These are phyloP conservation scores for Callocephalon fimbriatum DNA, from an alignment of 2,113 vertebrate species.

Conservation along the genomic window DNA sequence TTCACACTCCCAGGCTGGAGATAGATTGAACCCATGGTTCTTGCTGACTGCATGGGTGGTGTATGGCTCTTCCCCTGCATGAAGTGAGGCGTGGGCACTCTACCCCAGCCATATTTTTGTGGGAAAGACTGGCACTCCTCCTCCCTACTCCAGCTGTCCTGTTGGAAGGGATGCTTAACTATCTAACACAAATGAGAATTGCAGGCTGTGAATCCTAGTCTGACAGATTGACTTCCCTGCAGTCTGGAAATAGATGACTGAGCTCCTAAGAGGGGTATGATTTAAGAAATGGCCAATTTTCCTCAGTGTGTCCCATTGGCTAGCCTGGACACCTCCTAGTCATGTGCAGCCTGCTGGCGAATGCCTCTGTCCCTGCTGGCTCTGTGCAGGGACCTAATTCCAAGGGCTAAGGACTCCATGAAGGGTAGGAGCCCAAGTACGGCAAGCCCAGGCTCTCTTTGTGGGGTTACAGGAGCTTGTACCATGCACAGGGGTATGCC, in stretches of 20 bases:
- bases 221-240: constrained; percentile 40
- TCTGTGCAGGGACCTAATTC: not conserved
- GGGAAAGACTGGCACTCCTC: constrained; percentile 45
- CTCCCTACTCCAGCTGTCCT: constrained; percentile 48
- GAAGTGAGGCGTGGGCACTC: not conserved
- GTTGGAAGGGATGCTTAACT: constrained; percentile 29
- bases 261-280: not conserved
- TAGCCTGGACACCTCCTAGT: not conserved
- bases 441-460: not conserved
- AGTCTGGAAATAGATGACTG: constrained; percentile 11
- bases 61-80: not conserved
- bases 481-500: not conserved
- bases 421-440: not conserved
- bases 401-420: not conserved
- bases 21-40: not conserved
- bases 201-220: constrained; percentile 23
- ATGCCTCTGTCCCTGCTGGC: not conserved
- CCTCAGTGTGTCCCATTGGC: not conserved
- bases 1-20: not conserved
- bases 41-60: not conserved
- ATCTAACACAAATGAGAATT: not conserved
- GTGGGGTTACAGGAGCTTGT: not conserved
- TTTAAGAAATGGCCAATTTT: not conserved
- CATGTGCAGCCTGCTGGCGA: not conserved
- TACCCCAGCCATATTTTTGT: not conserved